Evolutionary conservation across 2,797 vertebrate genomes (phyloP), one percentile per base, ranked within the genome.

Genomic region (Pseudochromis fuscus): DNA sequence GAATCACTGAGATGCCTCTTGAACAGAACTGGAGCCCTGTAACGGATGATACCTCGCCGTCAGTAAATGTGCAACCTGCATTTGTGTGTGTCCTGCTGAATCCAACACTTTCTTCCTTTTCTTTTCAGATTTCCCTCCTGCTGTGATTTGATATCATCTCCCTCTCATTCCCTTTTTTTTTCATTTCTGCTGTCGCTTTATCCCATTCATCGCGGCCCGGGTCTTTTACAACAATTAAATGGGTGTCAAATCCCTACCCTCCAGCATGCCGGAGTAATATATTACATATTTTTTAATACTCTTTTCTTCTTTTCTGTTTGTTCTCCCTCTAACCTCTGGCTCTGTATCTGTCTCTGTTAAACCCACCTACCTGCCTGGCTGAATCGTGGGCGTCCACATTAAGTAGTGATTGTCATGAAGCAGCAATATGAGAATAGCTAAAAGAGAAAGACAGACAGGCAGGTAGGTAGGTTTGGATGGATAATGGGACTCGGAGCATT

Each of bases 371-470:
- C 56, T 51, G 65, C 50, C 23, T 52, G 35, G 2, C 56, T 48
- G 66, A 72, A 45, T 67, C 49, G 30, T 61, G 61, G 75, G 72
- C 1, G 75, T 63, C 56, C 37, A 12, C 83, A 83, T 84, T 83
- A 75, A n/a, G 66, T 67, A n/a, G 60, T 75, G 77, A 73, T 79
- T 68, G 68, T 66, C 52, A 19, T 81, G 63, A 87, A 66, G 77
- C 45, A 35, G 61, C 49, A 51, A 28, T 49, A 65, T 59, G 57
- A 67, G 44, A 72, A 61, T 50, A 62, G 60, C 42, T n/a, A 46
- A 48, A 63, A 16, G 8, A 13, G 7, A 10, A 27, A 50, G 21
- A 68, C 7, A n/a, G 60, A 44, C 27, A 55, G 44, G 44, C 19
- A 21, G 27, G 51, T 72, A 55, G 44, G 44, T 23, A 21, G 27